These are phyloP conservation scores for Sciaenops ocellatus DNA, from an alignment of 2,797 vertebrate species.

Conservation along the genomic window DNA sequence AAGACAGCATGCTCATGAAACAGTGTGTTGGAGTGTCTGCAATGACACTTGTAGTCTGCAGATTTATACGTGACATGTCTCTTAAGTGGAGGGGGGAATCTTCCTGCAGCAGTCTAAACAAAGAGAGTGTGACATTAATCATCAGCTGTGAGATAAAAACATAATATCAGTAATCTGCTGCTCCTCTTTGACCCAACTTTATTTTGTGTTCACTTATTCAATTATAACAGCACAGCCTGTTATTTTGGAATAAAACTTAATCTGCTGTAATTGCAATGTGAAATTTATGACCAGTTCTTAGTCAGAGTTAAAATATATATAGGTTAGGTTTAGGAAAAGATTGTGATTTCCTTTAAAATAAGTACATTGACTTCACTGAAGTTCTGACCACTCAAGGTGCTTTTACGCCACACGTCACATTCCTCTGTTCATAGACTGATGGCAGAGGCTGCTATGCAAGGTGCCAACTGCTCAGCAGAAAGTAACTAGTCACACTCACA, in stretches of 20 bases:
- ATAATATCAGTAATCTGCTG: constrained; percentile 43
- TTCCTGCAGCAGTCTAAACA: constrained; percentile 32
- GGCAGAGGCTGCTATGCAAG: too few relatives aligned
- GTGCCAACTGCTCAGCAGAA: too few relatives aligned
- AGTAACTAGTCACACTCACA: too few relatives aligned
- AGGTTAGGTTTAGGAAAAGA: too few relatives aligned
- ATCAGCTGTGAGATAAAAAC: constrained; percentile 40
- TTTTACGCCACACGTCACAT: too few relatives aligned
- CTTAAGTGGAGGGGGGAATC: constrained; percentile 18
- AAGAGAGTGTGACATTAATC: constrained; percentile 41
- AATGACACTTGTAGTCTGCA: constrained; percentile 24
- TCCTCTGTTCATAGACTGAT: too few relatives aligned
- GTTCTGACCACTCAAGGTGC: too few relatives aligned
- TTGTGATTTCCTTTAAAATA: too few relatives aligned
- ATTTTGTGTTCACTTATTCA: constrained; percentile 39
- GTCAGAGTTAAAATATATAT: background rate
- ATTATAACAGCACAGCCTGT: constrained; percentile 3
- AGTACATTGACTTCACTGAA: too few relatives aligned
- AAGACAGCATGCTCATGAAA: constrained; percentile 39
- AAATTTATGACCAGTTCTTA: constrained; percentile 2
- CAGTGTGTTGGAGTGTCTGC: constrained; percentile 28
- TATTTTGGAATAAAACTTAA: constrained; percentile 11
- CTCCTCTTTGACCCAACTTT: constrained; percentile 20
- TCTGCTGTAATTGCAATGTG: background rate
- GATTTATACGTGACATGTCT: constrained; percentile 34